Evolutionary conservation across 1,140 invertebrate genomes (phyloP).

Genomic region (Drosophila sulfurigaster): DNA sequence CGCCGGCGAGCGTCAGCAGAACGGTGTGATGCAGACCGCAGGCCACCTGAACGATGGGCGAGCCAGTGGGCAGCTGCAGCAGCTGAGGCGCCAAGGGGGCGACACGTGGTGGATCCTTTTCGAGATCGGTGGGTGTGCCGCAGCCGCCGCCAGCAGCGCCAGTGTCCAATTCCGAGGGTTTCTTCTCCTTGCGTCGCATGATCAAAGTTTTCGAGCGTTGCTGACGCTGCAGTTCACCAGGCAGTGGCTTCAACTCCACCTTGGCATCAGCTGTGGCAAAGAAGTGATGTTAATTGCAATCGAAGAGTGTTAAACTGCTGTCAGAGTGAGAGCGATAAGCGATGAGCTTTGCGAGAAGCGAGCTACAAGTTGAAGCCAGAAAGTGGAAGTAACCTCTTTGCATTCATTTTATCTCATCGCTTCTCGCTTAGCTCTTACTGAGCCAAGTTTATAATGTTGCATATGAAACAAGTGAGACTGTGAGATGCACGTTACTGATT

Average conservation of each 20-base stretch:
- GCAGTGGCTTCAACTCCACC: conserved; percentile 61
- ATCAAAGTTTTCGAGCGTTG: conserved; percentile 82
- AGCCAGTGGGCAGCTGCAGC: conserved; percentile 89
- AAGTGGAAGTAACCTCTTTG: too few relatives aligned
- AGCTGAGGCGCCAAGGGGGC: conserved; percentile 90
- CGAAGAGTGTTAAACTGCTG: neutral
- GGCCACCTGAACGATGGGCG: conserved; percentile 92
- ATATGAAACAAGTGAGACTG: too few relatives aligned
- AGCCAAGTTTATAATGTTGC: too few relatives aligned
- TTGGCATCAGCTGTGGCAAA: conserved; percentile 53
- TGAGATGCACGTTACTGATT: too few relatives aligned
- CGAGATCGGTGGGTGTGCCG: conserved; percentile 86
- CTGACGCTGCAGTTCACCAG: conserved; percentile 73
- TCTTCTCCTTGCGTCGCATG: conserved; percentile 81
- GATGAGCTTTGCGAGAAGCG: too few relatives aligned
- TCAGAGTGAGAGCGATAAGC: neutral
- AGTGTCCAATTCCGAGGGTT: conserved; percentile 64
- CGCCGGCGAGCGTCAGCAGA: conserved; percentile 87
- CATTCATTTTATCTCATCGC: too few relatives aligned
- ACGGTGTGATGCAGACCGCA: conserved; percentile 96
- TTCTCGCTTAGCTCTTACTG: too few relatives aligned
- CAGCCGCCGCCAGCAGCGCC: conserved; percentile 68
- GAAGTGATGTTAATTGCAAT: neutral
- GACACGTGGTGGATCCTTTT: conserved; percentile 89
- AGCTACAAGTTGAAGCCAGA: too few relatives aligned